Base-by-base conservation (phyloP, 2,888 invertebrate species). In the Melikaiella ostensackeni region DNA sequence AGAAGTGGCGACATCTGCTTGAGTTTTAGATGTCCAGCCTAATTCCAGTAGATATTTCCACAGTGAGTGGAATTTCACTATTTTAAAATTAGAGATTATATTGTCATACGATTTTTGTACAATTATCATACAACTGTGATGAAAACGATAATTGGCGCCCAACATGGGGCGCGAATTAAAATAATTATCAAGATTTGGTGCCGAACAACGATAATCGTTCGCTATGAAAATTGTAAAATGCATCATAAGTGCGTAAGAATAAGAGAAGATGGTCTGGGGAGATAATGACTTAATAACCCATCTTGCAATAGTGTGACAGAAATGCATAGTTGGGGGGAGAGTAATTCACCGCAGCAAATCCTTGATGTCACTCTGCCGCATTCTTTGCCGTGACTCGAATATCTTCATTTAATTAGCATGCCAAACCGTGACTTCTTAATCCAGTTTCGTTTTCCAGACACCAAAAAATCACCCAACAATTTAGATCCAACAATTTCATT, bases 281-380 rank as follows among this genome's bases (percentile, higher is more conserved):
- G 33, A 70, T 70, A 64, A 64, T 64, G 50, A 70, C 70, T 70
- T 70, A 70, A 70, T 70, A 70, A 70, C 70, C 70, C 30, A 70
- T 70, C 70, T 50, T 70, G 42, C 46, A 66, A 66, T 66, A 27
- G 46, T 66, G 42, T 66, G 27, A 66, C 46, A 30, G 70, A 50
- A 70, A 70, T 70, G 50, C 30, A 50, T 30, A 30, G 30, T 46
- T 70, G 27, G 8, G 13, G 27, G 30, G 27, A 30, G 50, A 16
- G 50, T 70, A 70, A 70, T 70, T 70, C 30, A 50, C 70, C 50
- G 70, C 50, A 50, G 13, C 27, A 66, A 70, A 70, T 50, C 70
- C 70, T 70, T 70, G 70, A 70, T 70, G 70, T 46, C 70, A 70
- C 30, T 70, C 70, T 70, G 70, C 70, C 70, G 70, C 70, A 70